Evolutionary conservation across 2,797 vertebrate genomes (phyloP), one percentile per base, ranked within the genome.

Genomic region (Dryobates pubescens): DNA sequence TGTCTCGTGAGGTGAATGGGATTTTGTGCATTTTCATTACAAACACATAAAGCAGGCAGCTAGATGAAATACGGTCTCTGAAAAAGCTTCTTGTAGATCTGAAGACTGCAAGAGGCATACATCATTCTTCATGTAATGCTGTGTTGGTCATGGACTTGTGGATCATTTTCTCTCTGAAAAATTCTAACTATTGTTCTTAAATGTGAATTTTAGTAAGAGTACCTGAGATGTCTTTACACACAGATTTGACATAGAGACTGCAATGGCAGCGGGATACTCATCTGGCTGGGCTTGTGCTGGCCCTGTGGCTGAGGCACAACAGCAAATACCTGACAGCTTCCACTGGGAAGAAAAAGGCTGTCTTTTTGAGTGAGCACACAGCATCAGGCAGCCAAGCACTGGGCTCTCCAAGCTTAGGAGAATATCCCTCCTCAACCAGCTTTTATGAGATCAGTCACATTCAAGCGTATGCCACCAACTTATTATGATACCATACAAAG

Each of bases 81-180:
- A 51, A 70, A 89, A 87, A 61, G 13, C 17, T 87, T 70, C 51
- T 67, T 34, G 27, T 41, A 69, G 43, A 62, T 81, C 57, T 41
- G 43, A 92, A 87, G 49, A 45, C 30, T 72, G 75, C 38, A 53
- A 82, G 61, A 82, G 56, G 75, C 29, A 80, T 5, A 56, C 23
- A 85, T 86, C n/a, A 80, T 62, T 89, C 59, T 83, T 61, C 73
- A 61, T 73, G 82, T 76, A 89, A 83, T 22, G 41, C 49, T 90
- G 45, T 0, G 0, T 9, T 93, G 51, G 75, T 81, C 63, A 49
- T 4, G 67, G 59, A 72, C 49, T 43, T 36, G n/a, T 30, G 41
- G 69, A 62, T 43, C 56, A 29, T 26, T 88, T 45, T 73, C 67
- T 24, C 61, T 88, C 73, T 86, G 84, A 86, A 89, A 68, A 81